Evolutionary conservation across 2,113 vertebrate genomes (phyloP).

Genomic region (Rhinoptilus africanus): DNA sequence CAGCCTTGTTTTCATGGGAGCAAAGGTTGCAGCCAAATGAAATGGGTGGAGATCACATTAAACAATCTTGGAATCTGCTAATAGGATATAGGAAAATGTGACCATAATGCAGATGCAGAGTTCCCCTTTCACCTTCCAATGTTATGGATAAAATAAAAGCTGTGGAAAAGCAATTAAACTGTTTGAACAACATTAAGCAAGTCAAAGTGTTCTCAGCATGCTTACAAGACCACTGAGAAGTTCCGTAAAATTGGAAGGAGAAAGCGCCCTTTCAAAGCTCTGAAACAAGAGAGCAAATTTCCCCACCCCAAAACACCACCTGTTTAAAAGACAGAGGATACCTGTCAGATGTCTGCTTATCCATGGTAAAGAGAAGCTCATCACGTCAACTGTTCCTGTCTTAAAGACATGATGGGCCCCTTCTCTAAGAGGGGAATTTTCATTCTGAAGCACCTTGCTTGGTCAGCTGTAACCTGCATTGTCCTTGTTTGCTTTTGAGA

Average conservation of each 20-base stretch:
- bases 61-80: conserved; percentile 79
- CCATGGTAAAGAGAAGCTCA: conserved; percentile 7
- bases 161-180: conserved; percentile 60
- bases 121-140: conserved; percentile 67
- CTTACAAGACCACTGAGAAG: neutral
- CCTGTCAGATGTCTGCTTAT: neutral
- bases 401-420: neutral
- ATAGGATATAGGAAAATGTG: conserved; percentile 80
- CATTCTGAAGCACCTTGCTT: neutral
- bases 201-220: neutral
- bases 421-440: neutral
- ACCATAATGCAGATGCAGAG: conserved; percentile 66
- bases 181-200: conserved; percentile 47
- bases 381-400: neutral
- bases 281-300: neutral
- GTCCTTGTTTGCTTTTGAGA: conserved; percentile 26
- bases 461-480: conserved; percentile 14
- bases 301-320: neutral
- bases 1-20: conserved; percentile 75
- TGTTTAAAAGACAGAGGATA: neutral
- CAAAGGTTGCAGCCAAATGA: conserved; percentile 76
- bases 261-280: neutral
- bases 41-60: conserved; percentile 77
- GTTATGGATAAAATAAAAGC: conserved; percentile 47
- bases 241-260: neutral